Conservation (phyloP, 2,888 invertebrate species). For the Pyrrhosoma nymphula region DNA sequence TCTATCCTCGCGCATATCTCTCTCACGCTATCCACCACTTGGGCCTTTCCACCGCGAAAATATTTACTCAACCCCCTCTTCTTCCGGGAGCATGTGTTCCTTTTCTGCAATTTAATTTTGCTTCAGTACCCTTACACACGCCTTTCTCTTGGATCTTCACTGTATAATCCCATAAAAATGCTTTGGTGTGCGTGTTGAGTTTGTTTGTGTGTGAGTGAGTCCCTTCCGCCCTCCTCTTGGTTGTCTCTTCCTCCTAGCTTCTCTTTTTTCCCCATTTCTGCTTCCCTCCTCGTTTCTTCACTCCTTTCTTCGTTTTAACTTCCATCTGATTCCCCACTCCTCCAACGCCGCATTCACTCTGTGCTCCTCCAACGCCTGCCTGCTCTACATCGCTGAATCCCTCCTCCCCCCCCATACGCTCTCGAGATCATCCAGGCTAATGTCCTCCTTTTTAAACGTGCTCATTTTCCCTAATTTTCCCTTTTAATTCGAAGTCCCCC, state of each 20-base stretch:
- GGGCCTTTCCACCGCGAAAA: neutral
- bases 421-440: neutral
- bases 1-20: neutral
- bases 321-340: neutral
- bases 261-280: neutral
- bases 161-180: neutral
- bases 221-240: neutral
- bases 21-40: neutral
- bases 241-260: neutral
- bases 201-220: neutral
- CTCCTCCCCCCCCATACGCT: neutral
- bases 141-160: too few species aligned
- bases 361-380: neutral
- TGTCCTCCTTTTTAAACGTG: conserved; percentile 13
- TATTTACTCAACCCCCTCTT: neutral
- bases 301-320: neutral
- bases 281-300: neutral
- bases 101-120: neutral
- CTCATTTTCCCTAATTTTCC: conserved; percentile 35
- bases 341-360: neutral
- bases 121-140: neutral
- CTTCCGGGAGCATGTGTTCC: neutral
- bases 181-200: neutral
- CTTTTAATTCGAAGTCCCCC: conserved; percentile 19
- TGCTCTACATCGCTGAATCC: neutral